Base-by-base conservation (phyloP, 1,140 invertebrate genomes). In the Drosophila takahashii region DNA sequence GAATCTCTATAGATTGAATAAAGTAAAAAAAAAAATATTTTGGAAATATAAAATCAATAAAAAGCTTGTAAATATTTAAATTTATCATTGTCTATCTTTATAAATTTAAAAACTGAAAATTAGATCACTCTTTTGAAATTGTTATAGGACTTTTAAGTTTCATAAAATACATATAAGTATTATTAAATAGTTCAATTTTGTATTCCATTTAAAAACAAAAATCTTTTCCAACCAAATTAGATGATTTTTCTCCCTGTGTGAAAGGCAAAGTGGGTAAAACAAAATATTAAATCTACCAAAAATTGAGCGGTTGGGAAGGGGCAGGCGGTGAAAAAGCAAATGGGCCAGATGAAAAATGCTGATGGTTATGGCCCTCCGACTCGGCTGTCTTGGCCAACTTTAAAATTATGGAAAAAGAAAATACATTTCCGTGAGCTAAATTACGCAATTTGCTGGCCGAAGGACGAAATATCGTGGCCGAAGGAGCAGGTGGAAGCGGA, bases 391-490 rank as follows among this genome's bases (percentile, higher is more conserved):
- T 29, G 48, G 48, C 65, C 50, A 42, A 69, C 47, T 76, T 76
- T 69, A 67, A 50, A 76, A 60, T 74, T 54, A 77, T 53, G 26
- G 52, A 44, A 62, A 69, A 69, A 71, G 29, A 70, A 77, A 70
- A 71, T 64, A 64, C 53, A 77, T 77, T 71, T 77, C 47, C 47
- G 44, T 51, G 52, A 61, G 75, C 52, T 71, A 78, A 78, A 78
- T 77, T 78, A 77, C 74, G 74, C 74, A 77, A 71, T 77, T 77
- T 77, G 41, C 51, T 78, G 58, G 75, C 53, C 73, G 53, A 52
- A 45, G 74, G 36, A 53, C 34, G 47, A 18, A 36, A 7, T 8
- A 22, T n/a, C 15, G 36, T 36, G 64, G 9, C 34, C 22, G 22
- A 22, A 32, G 36, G 10, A 77, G 32, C 56, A 77, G 62, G 36